phyloP scores from a whole-genome alignment of 2,113 vertebrate species.

The Microcebus tavaratra region DNA sequence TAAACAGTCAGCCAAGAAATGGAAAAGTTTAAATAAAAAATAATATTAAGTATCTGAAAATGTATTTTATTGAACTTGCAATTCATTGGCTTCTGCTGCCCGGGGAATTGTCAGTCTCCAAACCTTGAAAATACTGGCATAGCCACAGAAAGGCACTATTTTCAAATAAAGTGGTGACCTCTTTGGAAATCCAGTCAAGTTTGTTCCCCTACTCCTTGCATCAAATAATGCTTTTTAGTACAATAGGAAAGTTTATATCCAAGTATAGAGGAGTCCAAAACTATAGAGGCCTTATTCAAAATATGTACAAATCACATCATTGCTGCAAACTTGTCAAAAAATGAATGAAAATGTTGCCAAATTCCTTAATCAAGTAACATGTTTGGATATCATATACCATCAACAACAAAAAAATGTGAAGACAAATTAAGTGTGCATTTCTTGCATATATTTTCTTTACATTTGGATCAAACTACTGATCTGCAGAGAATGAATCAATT shows the following conservation, averaged over 20 bases:
- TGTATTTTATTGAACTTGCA: neutral
- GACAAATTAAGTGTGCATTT: neutral
- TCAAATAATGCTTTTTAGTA: neutral
- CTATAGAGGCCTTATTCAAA: neutral
- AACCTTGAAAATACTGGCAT: neutral
- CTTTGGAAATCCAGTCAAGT: neutral
- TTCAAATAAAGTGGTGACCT: neutral
- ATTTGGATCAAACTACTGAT: neutral
- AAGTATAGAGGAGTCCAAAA: neutral
- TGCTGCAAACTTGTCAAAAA: neutral
- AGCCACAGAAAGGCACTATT: neutral
- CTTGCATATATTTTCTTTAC: neutral
- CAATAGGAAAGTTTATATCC: neutral
- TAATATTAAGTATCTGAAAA: conserved; percentile 5
- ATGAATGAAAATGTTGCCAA: neutral
- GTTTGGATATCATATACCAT: neutral
- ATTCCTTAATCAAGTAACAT: neutral
- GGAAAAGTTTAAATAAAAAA: neutral
- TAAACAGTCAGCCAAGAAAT: neutral
- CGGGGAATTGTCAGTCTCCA: neutral
- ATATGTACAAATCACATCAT: neutral
- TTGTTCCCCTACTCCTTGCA: neutral
- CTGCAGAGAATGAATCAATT: neutral
- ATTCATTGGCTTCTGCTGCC: neutral
- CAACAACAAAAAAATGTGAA: neutral